phyloP scores from a whole-genome alignment of 2,888 invertebrate species.

The Ectemnius continuus region DNA sequence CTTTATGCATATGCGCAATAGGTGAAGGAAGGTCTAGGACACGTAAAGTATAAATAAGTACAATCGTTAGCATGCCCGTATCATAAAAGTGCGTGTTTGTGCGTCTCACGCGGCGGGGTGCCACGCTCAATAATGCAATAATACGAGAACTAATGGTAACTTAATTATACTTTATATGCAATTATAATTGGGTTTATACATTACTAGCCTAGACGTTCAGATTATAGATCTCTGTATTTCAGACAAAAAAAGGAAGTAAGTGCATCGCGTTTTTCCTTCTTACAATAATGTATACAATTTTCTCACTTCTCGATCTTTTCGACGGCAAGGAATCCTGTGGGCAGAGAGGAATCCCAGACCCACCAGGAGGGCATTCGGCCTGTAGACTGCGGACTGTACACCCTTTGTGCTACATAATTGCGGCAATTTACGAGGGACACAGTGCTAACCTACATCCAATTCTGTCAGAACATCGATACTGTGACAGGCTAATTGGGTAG shows the following conservation, averaged over 20 bases:
- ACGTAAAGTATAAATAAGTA: no score
- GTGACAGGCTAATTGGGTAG: conserved; percentile 18
- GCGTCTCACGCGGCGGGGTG: conserved; percentile 70
- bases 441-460: no score
- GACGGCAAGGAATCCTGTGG: no score
- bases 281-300: not conserved
- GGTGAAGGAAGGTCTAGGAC: no score
- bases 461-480: not conserved
- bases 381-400: not conserved
- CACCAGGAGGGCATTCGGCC: not conserved
- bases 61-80: conserved; percentile 46
- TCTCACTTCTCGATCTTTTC: no score
- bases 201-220: conserved; percentile 34
- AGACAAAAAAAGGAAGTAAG: conserved; percentile 15
- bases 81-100: conserved; percentile 65
- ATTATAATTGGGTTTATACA: conserved; percentile 66
- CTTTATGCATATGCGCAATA: no score
- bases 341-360: no score
- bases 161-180: conserved; percentile 77
- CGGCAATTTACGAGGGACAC: no score
- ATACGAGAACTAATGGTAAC: conserved; percentile 75
- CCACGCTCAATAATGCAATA: conserved; percentile 76
- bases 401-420: no score
- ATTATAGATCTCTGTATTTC: not conserved
- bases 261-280: conserved; percentile 36